Percentiles rank a stretch among this genome's conserved stretches.
phyloP scores from a whole-genome alignment of 2,113 vertebrate genomes.

The Chaetodon trifascialis region DNA sequence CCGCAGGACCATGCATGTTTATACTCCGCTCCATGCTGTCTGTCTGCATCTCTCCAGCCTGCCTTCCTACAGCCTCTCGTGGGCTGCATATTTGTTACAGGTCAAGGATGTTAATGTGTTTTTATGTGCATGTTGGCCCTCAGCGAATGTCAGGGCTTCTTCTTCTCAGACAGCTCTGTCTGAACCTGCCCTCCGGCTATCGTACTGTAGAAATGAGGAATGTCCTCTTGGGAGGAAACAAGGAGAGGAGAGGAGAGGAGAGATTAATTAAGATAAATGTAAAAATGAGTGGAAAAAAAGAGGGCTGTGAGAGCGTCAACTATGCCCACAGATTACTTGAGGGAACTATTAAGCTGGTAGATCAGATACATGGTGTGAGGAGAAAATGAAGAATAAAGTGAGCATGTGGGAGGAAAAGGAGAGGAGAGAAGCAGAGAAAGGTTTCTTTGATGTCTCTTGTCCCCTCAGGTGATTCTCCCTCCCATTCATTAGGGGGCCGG shows the following conservation, averaged over 20 bases:
- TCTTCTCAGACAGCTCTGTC: conserved; percentile 53
- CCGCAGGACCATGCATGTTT: conserved; percentile 6
- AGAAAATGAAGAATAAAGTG: conserved; percentile 46
- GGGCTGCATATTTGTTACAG: conserved; percentile 38
- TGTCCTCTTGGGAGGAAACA: conserved; percentile 19
- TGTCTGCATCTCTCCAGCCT: not conserved
- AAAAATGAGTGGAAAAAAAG: conserved; percentile 5
- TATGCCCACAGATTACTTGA: conserved; percentile 43
- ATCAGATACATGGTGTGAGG: conserved; percentile 43
- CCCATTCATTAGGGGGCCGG: conserved; percentile 81
- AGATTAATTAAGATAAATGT: conserved; percentile 60
- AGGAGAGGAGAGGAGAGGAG: conserved; percentile 19
- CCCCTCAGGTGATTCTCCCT: conserved; percentile 83
- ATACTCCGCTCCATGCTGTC: conserved; percentile 8
- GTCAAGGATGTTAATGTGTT: conserved; percentile 56
- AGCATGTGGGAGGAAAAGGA: conserved; percentile 41
- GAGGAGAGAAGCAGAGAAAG: conserved; percentile 46
- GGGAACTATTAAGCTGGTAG: conserved; percentile 34
- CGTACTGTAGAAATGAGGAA: conserved; percentile 52
- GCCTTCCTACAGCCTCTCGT: conserved; percentile 5
- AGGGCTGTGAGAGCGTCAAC: conserved; percentile 12
- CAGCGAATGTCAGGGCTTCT: conserved; percentile 44
- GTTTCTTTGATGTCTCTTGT: conserved; percentile 79
- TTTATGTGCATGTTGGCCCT: conserved; percentile 36
- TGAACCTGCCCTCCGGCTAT: conserved; percentile 59